Evolutionary conservation across 2,113 vertebrate species (phyloP), one percentile per base, ranked within the genome.

Genomic region (Microtus pennsylvanicus): DNA sequence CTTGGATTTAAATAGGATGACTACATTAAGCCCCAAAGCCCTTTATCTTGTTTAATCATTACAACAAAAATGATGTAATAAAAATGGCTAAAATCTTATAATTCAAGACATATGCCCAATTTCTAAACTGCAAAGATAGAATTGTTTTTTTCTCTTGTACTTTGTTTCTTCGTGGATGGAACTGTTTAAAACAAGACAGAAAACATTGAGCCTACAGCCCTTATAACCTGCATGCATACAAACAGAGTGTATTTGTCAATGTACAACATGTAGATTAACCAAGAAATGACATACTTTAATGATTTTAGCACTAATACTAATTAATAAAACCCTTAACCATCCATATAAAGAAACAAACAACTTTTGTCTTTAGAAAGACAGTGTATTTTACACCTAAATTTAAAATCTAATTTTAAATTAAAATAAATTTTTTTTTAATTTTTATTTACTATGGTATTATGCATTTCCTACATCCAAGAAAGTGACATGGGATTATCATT

Each of bases 231-330:
- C 30, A 47, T 69, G 19, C 35, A 61, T 94, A 88, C 65, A 95
- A 69, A 80, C 90, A 93, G 45, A 72, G 16, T 65, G 63, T 82
- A 28, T n/a, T 92, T 92, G 30, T 89, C 82, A 96, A 75, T 2
- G 69, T 91, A 65, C 0, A 7, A 90, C 55, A 93, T 67, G 55
- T 0, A 72, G 47, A 90, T 90, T 87, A 45, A 80, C 67, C 72
- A 92, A 87, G 76, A 86, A 94, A 86, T 50, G 11, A 69, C 67
- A 91, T 83, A 93, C 5, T 89, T 58, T 80, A 96, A 96, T 87
- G 72, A 97, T 82, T 97, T 95, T 67, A 94, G 5, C 30, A 70
- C 17, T 26, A 72, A 1, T 35, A 65, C 13, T 26, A 72, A 1
- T 38, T 12, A 90, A 8, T n/a, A 89, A 75, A 94, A 91, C 5